These are phyloP conservation scores for Apamea anceps DNA, from an alignment of 2,888 invertebrate species.

Conservation along the genomic window DNA sequence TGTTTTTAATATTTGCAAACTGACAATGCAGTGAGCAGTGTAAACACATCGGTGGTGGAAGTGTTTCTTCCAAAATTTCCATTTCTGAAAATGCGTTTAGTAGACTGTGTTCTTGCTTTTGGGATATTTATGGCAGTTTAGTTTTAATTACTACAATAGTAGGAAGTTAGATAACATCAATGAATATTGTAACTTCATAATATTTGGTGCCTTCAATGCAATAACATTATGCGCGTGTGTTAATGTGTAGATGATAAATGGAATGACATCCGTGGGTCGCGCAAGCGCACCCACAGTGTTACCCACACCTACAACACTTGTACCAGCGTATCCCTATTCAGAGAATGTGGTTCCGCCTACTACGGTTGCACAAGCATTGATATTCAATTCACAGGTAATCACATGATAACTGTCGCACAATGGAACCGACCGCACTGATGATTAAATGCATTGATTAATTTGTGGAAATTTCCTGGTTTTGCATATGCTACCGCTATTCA, in stretches of 20 bases:
- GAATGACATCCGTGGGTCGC: conserved; percentile 69
- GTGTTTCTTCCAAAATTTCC: background rate
- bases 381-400: conserved; percentile 77
- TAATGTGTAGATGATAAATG: conserved; percentile 70
- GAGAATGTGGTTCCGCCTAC: conserved; percentile 83
- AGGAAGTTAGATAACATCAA: conserved; percentile 15
- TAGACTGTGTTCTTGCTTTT: background rate
- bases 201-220: conserved; percentile 40
- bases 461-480: conserved; percentile 56
- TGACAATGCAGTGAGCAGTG: background rate
- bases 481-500: conserved; percentile 39
- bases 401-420: conserved; percentile 70
- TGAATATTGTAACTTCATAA: conserved; percentile 41
- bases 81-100: background rate
- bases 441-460: conserved; percentile 55
- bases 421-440: conserved; percentile 49
- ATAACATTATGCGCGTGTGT: conserved; percentile 61
- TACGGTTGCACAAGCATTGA: conserved; percentile 77
- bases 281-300: conserved; percentile 81
- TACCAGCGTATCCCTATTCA: conserved; percentile 75
- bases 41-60: background rate
- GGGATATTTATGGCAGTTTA: background rate
- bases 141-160: conserved; percentile 2
- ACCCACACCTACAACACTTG: conserved; percentile 74
- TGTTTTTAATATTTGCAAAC: background rate